Base-by-base conservation (phyloP, 2,113 vertebrate genomes). In the Elachura formosa region DNA sequence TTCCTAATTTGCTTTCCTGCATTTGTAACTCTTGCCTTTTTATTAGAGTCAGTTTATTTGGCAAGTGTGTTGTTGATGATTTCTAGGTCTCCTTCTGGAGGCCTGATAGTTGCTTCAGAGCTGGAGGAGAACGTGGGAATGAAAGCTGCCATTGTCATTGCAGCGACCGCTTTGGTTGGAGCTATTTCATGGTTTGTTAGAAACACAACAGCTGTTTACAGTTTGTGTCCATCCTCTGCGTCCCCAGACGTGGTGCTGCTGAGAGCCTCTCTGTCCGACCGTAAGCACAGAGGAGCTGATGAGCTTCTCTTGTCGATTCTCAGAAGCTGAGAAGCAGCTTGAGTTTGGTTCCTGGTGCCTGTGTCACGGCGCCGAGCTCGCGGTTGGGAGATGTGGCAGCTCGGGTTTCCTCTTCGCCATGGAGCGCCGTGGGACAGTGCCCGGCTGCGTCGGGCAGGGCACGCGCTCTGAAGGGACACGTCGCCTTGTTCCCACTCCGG, bases 181-280 rank as follows among this genome's bases (percentile, higher is more conserved):
- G 94, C 94, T 40, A 38, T 91, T 93, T 94, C 95, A 93, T 74
- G 91, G 94, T 86, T 87, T 76, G 84, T 95, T 94, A 94, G 74
- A 72, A 88, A 41, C 90, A 94, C 75, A 91, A 68, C 95, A 94
- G 94, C 90, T 94, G 93, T 94, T 91, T 95, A 94, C 87, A 80
- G 83, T 88, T 93, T 80, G 71, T 80, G 94, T 71, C 69, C 88
- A 77, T 85, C 67, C 77, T 59, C 75, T 83, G 82, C 78, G n/a
- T 84, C 22, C 5, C 5, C 85, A 93, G 94, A 16, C 64, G 2
- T 36, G 73, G 61, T 56, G 79, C 62, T 85, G 88, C 24, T 59
- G 76, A 55, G 84, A 78, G 78, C 63, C 59, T 46, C 41, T 83
- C 75, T 90, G 81, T 85, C 79, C 74, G 29, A 5, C n/a, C 71